phyloP scores from a whole-genome alignment of 2,113 vertebrate genomes.

The Hippocampus comes region DNA sequence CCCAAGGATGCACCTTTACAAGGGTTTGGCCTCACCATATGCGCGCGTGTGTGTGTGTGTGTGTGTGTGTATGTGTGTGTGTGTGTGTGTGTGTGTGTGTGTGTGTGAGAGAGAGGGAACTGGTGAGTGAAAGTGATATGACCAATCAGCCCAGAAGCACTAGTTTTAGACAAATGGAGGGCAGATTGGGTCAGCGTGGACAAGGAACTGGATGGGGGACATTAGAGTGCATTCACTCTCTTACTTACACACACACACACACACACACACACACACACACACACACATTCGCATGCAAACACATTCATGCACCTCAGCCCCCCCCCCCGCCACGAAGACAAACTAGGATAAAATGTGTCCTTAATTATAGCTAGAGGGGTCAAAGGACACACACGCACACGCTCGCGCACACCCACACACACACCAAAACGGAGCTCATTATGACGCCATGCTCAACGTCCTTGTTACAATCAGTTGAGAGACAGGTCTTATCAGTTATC shows the following conservation, averaged over 20 bases:
- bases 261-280: conserved; percentile 8
- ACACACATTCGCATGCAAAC: conserved; percentile 3
- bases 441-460: conserved; percentile 34
- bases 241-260: conserved; percentile 7
- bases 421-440: conserved; percentile 57
- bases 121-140: conserved; percentile 69
- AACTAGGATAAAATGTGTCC: conserved; percentile 61
- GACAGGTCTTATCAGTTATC: conserved; percentile 34
- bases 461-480: conserved; percentile 47
- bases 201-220: conserved; percentile 42
- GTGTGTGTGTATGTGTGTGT: no score
- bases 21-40: conserved; percentile 66
- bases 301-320: conserved; percentile 25
- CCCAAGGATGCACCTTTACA: conserved; percentile 70
- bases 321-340: conserved; percentile 22
- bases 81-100: conserved; percentile 1
- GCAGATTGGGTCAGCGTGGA: conserved; percentile 53
- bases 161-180: conserved; percentile 53
- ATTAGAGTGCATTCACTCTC: conserved; percentile 18
- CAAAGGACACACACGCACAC: conserved; percentile 39
- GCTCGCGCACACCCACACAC: conserved; percentile 20
- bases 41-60: conserved; percentile 33
- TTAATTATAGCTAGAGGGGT: conserved; percentile 65
- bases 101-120: conserved; percentile 15
- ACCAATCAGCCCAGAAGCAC: conserved; percentile 61